Conservation (phyloP, 2,797 vertebrate genomes). For the Peromyscus melanophrys region DNA sequence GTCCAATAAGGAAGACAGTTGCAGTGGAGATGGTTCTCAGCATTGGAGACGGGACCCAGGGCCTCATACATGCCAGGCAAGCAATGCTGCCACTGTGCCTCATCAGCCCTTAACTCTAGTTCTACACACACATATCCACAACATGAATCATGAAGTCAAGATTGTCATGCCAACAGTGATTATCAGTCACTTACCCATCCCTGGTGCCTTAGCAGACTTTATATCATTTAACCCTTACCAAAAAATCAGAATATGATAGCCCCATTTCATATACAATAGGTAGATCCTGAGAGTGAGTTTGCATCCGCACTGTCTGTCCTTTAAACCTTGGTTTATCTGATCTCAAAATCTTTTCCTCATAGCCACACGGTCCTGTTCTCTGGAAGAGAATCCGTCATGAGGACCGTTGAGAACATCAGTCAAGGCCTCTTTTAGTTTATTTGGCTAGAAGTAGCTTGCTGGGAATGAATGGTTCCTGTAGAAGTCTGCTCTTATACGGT, state of each 20-base stretch:
- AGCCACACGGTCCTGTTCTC: not conserved
- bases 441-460: not conserved
- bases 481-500: too few relatives aligned
- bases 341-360: not conserved
- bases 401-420: not conserved
- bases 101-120: not conserved
- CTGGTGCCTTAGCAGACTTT: not conserved
- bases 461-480: not conserved
- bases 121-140: not conserved
- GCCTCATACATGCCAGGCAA: not conserved
- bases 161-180: not conserved
- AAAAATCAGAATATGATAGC: not conserved
- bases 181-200: not conserved
- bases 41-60: not conserved
- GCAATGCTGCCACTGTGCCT: not conserved
- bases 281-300: not conserved
- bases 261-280: not conserved
- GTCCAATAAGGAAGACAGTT: not conserved
- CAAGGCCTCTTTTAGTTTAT: not conserved
- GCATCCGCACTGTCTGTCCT: not conserved
- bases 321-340: not conserved
- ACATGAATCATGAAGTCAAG: not conserved
- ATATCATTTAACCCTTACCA: constrained; percentile 2
- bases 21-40: not conserved
- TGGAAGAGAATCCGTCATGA: not conserved